phyloP scores from a whole-genome alignment of 2,797 vertebrate species.

The Microctenopoma steveboyesi region DNA sequence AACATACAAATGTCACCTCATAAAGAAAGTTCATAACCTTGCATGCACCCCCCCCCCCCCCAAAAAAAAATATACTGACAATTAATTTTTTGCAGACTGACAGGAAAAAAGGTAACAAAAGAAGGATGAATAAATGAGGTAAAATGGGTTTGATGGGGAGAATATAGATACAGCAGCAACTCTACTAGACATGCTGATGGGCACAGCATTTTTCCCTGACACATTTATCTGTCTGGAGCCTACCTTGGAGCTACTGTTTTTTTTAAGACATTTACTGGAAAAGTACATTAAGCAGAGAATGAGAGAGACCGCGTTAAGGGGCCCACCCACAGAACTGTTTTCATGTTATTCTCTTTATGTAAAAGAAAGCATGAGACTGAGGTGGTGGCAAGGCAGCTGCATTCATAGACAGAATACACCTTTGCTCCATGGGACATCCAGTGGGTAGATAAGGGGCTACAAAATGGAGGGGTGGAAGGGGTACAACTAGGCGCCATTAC shows the following conservation, averaged over 20 bases:
- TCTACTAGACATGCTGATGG: slow-evolving; percentile 50
- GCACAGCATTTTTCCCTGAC: slow-evolving; percentile 26
- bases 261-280: slow-evolving; percentile 73
- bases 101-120: not conserved
- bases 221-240: slow-evolving; percentile 81
- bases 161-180: slow-evolving; percentile 57
- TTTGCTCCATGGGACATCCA: slow-evolving; percentile 68
- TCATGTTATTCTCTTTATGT: slow-evolving; percentile 66
- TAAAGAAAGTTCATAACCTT: slow-evolving; percentile 32
- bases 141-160: slow-evolving; percentile 35
- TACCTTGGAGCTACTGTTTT: slow-evolving; percentile 64
- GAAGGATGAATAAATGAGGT: slow-evolving; percentile 1
- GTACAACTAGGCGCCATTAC: slow-evolving; percentile 64
- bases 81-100: not conserved
- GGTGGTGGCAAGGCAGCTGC: slow-evolving; percentile 75
- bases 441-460: slow-evolving; percentile 69
- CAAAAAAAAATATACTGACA: not conserved
- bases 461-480: slow-evolving; percentile 54
- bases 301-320: slow-evolving; percentile 62
- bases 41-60: too few relatives aligned
- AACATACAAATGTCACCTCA: slow-evolving; percentile 15
- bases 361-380: slow-evolving; percentile 64
- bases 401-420: slow-evolving; percentile 76
- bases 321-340: slow-evolving; percentile 77
- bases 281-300: slow-evolving; percentile 72